These are phyloP conservation scores for Echiichthys vipera DNA, from an alignment of 2,797 vertebrate genomes.

Conservation along the genomic window DNA sequence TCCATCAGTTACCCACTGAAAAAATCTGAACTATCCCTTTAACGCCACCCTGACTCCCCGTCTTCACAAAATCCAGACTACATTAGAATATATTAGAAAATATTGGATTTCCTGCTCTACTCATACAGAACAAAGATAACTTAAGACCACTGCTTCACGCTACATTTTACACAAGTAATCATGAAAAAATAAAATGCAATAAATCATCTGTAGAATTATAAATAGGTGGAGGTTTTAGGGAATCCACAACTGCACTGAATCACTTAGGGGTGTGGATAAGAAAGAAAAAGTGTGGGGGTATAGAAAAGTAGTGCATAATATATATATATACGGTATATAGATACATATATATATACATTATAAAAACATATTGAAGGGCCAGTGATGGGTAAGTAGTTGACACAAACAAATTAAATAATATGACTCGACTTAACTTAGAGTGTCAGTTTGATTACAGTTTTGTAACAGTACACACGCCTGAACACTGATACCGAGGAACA, in stretches of 20 bases:
- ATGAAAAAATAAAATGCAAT: constrained; percentile 87
- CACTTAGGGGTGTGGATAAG: constrained; percentile 74
- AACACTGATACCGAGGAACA: constrained; percentile 89
- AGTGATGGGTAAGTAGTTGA: constrained; percentile 80
- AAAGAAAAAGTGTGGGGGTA: constrained; percentile 44
- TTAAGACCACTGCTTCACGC: constrained; percentile 88
- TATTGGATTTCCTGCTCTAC: constrained; percentile 70
- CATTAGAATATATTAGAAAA: constrained; percentile 78
- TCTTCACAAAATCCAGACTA: constrained; percentile 61
- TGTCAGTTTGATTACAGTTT: constrained; percentile 59
- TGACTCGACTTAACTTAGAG: constrained; percentile 46
- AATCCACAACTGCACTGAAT: constrained; percentile 84
- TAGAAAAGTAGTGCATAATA: constrained; percentile 96
- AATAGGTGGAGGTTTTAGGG: constrained; percentile 84
- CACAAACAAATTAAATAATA: constrained; percentile 85
- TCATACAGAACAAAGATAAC: constrained; percentile 72
- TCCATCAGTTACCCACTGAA: too few species aligned
- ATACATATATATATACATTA: constrained; percentile 86
- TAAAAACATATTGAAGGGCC: constrained; percentile 84
- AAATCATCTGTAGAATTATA: constrained; percentile 94
- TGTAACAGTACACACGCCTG: constrained; percentile 90
- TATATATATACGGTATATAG: constrained; percentile 78
- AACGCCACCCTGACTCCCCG: constrained; percentile 26
- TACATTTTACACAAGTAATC: constrained; percentile 90
- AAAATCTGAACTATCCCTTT: too few species aligned